phyloP scores from a whole-genome alignment of 2,797 vertebrate species.

The Xyrichtys novacula region DNA sequence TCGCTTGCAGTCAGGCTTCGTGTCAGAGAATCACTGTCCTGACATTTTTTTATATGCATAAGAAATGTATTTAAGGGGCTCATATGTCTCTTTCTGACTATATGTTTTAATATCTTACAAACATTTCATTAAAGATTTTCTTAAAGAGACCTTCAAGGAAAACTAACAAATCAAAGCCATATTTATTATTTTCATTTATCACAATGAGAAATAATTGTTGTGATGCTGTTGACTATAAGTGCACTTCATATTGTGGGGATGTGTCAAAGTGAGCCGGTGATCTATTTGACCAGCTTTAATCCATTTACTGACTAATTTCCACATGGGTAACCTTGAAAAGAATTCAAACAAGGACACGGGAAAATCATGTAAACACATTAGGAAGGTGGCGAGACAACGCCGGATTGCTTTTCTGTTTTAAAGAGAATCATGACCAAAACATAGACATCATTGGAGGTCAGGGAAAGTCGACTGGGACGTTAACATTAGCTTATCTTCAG shows the following conservation, averaged over 20 bases:
- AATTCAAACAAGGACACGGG: slow-evolving; percentile 4
- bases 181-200: slow-evolving; percentile 2
- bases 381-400: slow-evolving; percentile 35
- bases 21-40: slow-evolving; percentile 39
- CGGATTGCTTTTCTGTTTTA: slow-evolving; percentile 35
- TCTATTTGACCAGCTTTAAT: slow-evolving; percentile 31
- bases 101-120: background rate
- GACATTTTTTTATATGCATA: slow-evolving; percentile 9
- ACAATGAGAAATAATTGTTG: background rate
- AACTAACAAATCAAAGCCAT: background rate
- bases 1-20: slow-evolving; percentile 42
- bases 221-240: background rate
- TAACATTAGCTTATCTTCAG: slow-evolving; percentile 56
- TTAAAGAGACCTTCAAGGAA: background rate
- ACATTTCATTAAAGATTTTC: slow-evolving; percentile 8
- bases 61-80: background rate
- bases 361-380: slow-evolving; percentile 51
- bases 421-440: slow-evolving; percentile 50
- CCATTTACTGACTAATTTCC: slow-evolving; percentile 38
- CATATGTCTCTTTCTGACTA: slow-evolving; percentile 17
- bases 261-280: background rate
- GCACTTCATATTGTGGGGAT: background rate
- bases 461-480: slow-evolving; percentile 40
- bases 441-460: slow-evolving; percentile 40
- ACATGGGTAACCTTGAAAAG: slow-evolving; percentile 46